Base-by-base conservation (phyloP, 2,113 vertebrate species). In the Nematolebias whitei region DNA sequence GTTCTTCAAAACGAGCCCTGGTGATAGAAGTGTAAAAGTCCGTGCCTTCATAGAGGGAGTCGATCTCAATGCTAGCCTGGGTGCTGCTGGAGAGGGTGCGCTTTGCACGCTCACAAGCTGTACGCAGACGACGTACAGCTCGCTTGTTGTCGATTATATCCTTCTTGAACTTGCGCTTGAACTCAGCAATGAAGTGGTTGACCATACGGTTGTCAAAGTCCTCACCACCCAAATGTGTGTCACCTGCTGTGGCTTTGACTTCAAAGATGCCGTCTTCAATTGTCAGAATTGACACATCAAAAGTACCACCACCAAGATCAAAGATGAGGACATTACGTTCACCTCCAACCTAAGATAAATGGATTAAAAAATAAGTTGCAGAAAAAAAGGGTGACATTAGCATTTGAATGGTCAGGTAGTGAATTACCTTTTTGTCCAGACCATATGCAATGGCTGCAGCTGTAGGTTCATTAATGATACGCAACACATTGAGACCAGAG, bases 261-360 rank as follows among this genome's bases (percentile, higher is more conserved):
- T 97, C 96, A 74, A 97, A 97, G 58, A 97, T 96, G 6, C 96
- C 96, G 39, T 96, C 95, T n/a, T 97, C 95, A 43, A 96, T 97
- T 19, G 95, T 96, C 74, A 97, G 87, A 62, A 96, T 92, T 15
- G 95, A 96, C 26, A 97, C 95, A 49, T 97, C 96, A 35, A 97
- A 97, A 5, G 96, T 97, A 40, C 96, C 96, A 6, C 96, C 96
- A 2, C 95, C 96, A 10, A 97, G 90, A 75, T 97, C 95, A 68
- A 97, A 97, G 77, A 97, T 96, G 4, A 97, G 92, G 18, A 97
- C 95, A 7, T 96, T 94, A 29, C 95, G 90, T 76, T 96, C 96
- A 20, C 93, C 80, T 4, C 94, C 94, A 58, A 95, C 93, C 94
- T 94, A 52, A 65, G 67, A 59, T 67, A 47, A 64, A 53, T 5